Evolutionary conservation across 2,113 vertebrate genomes (phyloP).

Genomic region (Ceratotherium simum): DNA sequence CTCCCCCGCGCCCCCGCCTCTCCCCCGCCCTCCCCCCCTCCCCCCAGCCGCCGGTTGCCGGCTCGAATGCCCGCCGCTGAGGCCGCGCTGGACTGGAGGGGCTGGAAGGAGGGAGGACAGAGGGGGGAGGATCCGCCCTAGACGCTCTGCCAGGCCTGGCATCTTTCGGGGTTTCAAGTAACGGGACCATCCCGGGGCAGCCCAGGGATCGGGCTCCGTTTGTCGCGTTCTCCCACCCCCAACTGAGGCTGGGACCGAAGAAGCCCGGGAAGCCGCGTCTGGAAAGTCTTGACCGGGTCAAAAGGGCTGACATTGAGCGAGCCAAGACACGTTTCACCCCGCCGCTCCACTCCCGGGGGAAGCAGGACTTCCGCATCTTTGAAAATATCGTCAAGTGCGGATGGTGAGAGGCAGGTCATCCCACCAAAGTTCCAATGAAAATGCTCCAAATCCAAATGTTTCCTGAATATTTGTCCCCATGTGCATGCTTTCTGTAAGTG

Average conservation of each 20-base stretch:
- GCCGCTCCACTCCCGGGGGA: conserved; percentile 60
- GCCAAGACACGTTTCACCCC: conserved; percentile 74
- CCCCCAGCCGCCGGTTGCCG: background rate
- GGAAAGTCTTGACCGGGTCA: conserved; percentile 80
- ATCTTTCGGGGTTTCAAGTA: conserved; percentile 55
- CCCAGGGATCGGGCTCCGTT: background rate
- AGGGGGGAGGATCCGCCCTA: background rate
- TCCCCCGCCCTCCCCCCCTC: too few species aligned
- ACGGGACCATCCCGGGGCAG: background rate
- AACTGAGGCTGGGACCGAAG: conserved; percentile 12
- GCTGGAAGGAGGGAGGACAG: background rate
- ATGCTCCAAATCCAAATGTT: background rate
- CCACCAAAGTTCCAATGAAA: background rate
- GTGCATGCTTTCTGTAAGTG: background rate
- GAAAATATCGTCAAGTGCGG: conserved; percentile 65
- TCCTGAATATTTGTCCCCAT: background rate
- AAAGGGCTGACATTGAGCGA: conserved; percentile 81
- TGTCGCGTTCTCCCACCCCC: background rate
- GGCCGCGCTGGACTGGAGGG: background rate
- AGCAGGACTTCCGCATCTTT: conserved; percentile 75
- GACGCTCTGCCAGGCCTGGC: conserved; percentile 43
- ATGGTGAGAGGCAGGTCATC: background rate
- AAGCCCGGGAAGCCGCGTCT: conserved; percentile 69
- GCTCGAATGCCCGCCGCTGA: background rate
- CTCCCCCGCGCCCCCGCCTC: background rate